These are phyloP conservation scores for Limnodromus scolopaceus DNA, from an alignment of 2,797 vertebrate species.

Conservation along the genomic window DNA sequence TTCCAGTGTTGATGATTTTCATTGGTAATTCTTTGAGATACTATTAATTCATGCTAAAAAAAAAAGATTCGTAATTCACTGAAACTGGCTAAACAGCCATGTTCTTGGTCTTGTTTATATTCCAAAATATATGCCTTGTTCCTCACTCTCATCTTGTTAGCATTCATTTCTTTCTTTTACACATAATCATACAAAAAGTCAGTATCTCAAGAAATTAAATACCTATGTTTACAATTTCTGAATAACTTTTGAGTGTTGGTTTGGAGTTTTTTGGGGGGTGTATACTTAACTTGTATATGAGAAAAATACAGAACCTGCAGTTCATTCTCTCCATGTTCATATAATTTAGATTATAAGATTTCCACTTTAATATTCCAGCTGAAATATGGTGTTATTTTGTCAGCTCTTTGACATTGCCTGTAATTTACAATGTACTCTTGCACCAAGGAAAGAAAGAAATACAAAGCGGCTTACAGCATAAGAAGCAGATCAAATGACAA, in stretches of 20 bases:
- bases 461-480: neutral
- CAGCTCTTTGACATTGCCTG: neutral
- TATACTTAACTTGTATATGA: neutral
- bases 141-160: neutral
- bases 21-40: neutral
- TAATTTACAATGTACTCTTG: neutral
- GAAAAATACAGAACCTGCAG: neutral
- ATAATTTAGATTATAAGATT: neutral
- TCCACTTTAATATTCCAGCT: neutral
- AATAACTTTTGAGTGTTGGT: neutral
- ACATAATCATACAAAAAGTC: neutral
- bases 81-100: neutral
- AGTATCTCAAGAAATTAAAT: neutral
- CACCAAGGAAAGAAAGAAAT: neutral
- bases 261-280: fast-evolving
- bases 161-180: neutral
- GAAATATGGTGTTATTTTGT: neutral
- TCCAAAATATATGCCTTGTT: neutral
- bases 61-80: neutral
- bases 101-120: neutral
- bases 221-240: neutral
- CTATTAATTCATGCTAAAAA: neutral
- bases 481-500: neutral
- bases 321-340: neutral
- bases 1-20: neutral